Conservation (phyloP, 2,113 vertebrate genomes). For the Mellivora capensis region DNA sequence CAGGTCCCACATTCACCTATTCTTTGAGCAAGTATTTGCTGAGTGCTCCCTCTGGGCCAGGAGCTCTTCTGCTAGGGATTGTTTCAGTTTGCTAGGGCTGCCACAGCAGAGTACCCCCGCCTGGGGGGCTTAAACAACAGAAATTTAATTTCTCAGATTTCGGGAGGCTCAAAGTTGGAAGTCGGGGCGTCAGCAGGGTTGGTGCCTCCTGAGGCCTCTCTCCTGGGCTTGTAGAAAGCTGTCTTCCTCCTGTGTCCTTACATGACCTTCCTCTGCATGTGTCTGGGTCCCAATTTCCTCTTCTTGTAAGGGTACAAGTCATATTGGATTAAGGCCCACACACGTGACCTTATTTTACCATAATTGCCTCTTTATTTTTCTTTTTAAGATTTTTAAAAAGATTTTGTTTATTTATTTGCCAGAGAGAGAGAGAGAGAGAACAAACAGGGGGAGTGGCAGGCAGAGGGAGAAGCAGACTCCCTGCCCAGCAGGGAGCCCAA, state of each 20-base stretch:
- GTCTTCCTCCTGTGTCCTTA: not conserved
- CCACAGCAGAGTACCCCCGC: not conserved
- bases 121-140: not conserved
- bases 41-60: not conserved
- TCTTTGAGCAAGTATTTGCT: conserved; percentile 34
- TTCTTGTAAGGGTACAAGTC: not conserved
- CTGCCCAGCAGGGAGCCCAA: too few species aligned
- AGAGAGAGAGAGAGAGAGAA: too few species aligned
- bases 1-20: not conserved
- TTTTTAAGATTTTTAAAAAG: too few species aligned
- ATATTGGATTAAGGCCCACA: not conserved
- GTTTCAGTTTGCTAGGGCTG: not conserved
- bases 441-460: too few species aligned
- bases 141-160: not conserved
- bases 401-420: too few species aligned
- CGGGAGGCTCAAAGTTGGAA: not conserved
- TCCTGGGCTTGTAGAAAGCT: not conserved
- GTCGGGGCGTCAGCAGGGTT: not conserved
- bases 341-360: not conserved
- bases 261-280: not conserved
- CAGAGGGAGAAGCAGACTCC: too few species aligned
- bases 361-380: not conserved
- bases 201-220: not conserved
- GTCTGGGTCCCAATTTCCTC: not conserved
- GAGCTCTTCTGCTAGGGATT: not conserved